Evolutionary conservation across 2,113 vertebrate genomes (phyloP).

Genomic region (Eclectus roratus): DNA sequence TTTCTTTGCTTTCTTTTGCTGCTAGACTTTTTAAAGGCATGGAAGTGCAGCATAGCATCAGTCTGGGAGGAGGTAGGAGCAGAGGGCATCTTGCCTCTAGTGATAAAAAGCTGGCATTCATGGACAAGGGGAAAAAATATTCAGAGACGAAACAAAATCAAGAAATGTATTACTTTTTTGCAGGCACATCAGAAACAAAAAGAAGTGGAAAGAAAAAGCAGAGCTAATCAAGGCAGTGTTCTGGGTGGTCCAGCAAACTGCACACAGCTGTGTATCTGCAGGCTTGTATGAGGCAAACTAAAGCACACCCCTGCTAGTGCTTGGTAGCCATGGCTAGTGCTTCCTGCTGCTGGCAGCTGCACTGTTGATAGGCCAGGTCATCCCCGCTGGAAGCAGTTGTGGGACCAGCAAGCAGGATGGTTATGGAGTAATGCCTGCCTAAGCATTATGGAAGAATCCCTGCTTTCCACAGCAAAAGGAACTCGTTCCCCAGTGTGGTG

Average conservation of each 20-base stretch:
- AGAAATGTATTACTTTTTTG: not conserved
- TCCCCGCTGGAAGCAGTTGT: not conserved
- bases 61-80: not conserved
- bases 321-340: not conserved
- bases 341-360: not conserved
- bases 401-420: not conserved
- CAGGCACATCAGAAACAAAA: not conserved
- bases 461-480: not conserved
- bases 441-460: not conserved
- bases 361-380: not conserved
- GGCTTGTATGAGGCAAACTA: not conserved
- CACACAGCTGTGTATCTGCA: fast-evolving
- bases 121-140: not conserved
- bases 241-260: not conserved
- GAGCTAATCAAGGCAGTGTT: not conserved
- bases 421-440: not conserved
- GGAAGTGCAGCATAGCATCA: not conserved
- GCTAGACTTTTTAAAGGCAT: not conserved
- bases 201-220: not conserved
- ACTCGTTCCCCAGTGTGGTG: not conserved
- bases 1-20: not conserved
- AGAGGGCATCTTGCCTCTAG: not conserved
- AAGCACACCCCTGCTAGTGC: fast-evolving
- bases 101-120: not conserved
- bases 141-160: not conserved